Base-by-base conservation (phyloP, 2,888 invertebrate species). In the Blomia tropicalis region DNA sequence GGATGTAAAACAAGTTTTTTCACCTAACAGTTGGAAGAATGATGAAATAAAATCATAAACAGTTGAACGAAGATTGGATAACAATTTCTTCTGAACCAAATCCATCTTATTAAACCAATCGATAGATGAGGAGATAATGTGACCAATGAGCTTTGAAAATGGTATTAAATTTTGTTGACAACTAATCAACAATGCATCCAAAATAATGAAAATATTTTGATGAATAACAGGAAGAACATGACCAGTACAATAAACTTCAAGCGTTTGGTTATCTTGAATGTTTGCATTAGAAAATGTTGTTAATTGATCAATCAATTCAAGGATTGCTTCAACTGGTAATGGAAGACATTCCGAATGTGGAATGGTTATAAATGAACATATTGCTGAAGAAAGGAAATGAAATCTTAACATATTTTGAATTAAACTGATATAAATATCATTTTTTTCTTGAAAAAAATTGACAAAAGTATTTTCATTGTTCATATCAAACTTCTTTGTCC, bases 241-340 rank as follows among this genome's bases (percentile, higher is more conserved):
- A 25, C 51, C 51, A 25, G n/a, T 47, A 27, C 7, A 7, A 47
- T 25, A 47, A 47, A 47, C 29, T 14, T 56, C 27, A 14, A 56
- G 17, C 27, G 25, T 14, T 3, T 29, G 56, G 36, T 31, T 54
- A 14, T 7, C 22, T 30, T 27, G 14, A 7, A 56, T 56, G 25
- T 56, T 29, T 17, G 1, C 29, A 23, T 47, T 56, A 11, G 56
- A 56, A 3, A 56, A 29, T 27, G 29, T n/a, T 2, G 29, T 27
- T 11, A 56, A 27, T 30, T 3, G 2, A 25, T 31, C 29, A 14
- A 56, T 29, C 11, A 27, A 56, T 56, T 56, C 56, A 56, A 56
- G 25, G 29, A 56, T 56, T 2, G 32, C 56, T 56, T 56, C 56
- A 4, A 56, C 27, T 56, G 56, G 56, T 5, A 56, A 36, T 36